Conservation (phyloP, 2,888 invertebrate genomes). For the Mechanitis messenoides region DNA sequence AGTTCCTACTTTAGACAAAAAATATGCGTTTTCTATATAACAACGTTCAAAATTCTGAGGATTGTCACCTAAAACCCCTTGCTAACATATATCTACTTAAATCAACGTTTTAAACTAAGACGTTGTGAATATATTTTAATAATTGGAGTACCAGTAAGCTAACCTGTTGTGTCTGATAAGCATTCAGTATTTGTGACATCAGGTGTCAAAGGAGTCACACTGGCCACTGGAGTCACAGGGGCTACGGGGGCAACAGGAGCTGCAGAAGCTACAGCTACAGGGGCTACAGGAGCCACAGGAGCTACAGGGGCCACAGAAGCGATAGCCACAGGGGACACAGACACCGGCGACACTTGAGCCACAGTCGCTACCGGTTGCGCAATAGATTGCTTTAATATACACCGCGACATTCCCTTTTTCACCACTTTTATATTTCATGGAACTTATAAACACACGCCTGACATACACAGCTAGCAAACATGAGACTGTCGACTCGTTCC, state of each 20-base stretch:
- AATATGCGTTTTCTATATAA: too few relatives aligned
- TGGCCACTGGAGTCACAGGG: slow-evolving; percentile 27
- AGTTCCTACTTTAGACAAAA: too few relatives aligned
- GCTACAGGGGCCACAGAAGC: slow-evolving; percentile 10
- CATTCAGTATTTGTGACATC: slow-evolving; percentile 19
- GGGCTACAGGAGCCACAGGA: slow-evolving; percentile 33
- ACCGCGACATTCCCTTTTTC: slow-evolving; percentile 62
- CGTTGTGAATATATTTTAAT: too few relatives aligned
- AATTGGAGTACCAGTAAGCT: not conserved
- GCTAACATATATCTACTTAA: too few relatives aligned
- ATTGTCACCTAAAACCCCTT: too few relatives aligned
- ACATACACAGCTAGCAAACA: slow-evolving; percentile 62
- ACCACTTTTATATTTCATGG: slow-evolving; percentile 30
- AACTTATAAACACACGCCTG: slow-evolving; percentile 40
- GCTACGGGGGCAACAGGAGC: slow-evolving; percentile 28
- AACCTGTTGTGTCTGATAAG: slow-evolving; percentile 22
- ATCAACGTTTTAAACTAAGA: too few relatives aligned
- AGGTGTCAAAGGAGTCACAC: slow-evolving; percentile 3
- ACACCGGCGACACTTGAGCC: slow-evolving; percentile 28
- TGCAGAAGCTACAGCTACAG: slow-evolving; percentile 30
- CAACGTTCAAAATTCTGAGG: too few relatives aligned
- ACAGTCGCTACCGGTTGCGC: slow-evolving; percentile 48
- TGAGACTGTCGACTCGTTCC: slow-evolving; percentile 69
- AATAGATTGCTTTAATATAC: slow-evolving; percentile 69
- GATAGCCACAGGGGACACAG: slow-evolving; percentile 26